These are phyloP conservation scores for Oceanodroma tethys DNA, from an alignment of 2,113 vertebrate genomes.

Conservation along the genomic window DNA sequence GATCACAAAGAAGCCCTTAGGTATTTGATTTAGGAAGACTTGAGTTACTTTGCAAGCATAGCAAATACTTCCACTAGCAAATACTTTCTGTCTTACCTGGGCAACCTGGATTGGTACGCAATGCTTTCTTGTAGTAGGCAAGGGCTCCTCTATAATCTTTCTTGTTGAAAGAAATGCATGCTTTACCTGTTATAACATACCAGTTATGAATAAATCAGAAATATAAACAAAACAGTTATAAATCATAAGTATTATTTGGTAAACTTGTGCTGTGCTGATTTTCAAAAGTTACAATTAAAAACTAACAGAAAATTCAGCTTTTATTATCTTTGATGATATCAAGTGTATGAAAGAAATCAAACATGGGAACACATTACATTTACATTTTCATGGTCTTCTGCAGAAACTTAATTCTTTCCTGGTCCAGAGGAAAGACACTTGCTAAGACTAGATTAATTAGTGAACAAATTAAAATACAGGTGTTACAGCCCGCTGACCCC, in stretches of 20 bases:
- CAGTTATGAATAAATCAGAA: neutral
- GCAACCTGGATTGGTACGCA: constrained; percentile 96
- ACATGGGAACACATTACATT: neutral
- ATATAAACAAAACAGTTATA: neutral
- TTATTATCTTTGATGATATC: neutral
- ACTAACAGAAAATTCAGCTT: neutral
- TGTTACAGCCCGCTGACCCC: neutral
- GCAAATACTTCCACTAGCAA: neutral
- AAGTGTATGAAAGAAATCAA: neutral
- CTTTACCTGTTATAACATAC: constrained; percentile 83
- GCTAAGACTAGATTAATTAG: neutral
- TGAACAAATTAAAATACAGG: neutral
- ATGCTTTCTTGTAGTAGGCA: constrained; percentile 98
- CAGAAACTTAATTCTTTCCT: neutral
- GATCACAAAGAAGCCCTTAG: neutral
- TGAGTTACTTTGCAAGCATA: neutral
- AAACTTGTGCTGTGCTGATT: neutral
- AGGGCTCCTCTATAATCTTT: constrained; percentile 97
- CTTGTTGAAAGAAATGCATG: constrained; percentile 99
- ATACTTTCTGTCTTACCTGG: constrained; percentile 81
- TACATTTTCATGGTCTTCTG: neutral
- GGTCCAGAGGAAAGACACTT: neutral
- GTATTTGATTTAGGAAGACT: neutral
- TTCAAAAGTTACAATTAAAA: neutral
- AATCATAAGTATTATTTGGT: neutral